A percentile compares a stretch with the other conserved stretches of the same genome.
Evolutionary conservation across 2,888 invertebrate species (phyloP).

Genomic region (Agrotis exclamationis): DNA sequence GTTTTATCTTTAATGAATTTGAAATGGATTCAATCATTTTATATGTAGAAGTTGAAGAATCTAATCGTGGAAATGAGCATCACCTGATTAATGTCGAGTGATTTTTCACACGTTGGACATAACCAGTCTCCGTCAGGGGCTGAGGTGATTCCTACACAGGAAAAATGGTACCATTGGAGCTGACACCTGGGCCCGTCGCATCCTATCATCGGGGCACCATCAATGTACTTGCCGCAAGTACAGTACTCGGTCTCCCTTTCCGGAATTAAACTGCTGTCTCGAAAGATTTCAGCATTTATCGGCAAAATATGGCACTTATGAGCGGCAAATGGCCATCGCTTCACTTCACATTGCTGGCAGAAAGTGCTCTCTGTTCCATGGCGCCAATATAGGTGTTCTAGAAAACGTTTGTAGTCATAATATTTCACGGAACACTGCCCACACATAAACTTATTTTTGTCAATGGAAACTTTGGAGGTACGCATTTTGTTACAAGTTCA

Average conservation of each 20-base stretch:
- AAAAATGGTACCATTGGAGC: constrained; percentile 81
- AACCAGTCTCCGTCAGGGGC: constrained; percentile 81
- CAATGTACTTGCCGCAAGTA: constrained; percentile 75
- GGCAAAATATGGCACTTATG: constrained; percentile 81
- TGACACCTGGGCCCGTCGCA: constrained; percentile 78
- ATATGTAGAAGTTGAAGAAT: not conserved
- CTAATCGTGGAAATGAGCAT: constrained; percentile 21
- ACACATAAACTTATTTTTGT: constrained; percentile 71
- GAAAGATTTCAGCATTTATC: constrained; percentile 64
- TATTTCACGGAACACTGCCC: constrained; percentile 77
- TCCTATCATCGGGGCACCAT: constrained; percentile 78
- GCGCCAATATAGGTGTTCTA: constrained; percentile 83
- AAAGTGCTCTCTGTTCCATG: constrained; percentile 81
- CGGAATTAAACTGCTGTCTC: constrained; percentile 55
- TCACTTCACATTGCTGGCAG: constrained; percentile 76
- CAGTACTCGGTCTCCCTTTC: constrained; percentile 74
- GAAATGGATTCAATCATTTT: constrained; percentile 6
- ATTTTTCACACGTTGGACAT: constrained; percentile 75
- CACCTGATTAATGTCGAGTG: constrained; percentile 56
- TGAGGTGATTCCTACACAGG: constrained; percentile 77
- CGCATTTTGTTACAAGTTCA: constrained; percentile 65
- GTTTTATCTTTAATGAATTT: constrained; percentile 6
- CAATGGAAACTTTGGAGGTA: constrained; percentile 63
- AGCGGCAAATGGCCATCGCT: constrained; percentile 77
- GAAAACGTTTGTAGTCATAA: constrained; percentile 75